These are phyloP conservation scores for Philaethria dido DNA, from an alignment of 2,888 invertebrate species.

Conservation along the genomic window DNA sequence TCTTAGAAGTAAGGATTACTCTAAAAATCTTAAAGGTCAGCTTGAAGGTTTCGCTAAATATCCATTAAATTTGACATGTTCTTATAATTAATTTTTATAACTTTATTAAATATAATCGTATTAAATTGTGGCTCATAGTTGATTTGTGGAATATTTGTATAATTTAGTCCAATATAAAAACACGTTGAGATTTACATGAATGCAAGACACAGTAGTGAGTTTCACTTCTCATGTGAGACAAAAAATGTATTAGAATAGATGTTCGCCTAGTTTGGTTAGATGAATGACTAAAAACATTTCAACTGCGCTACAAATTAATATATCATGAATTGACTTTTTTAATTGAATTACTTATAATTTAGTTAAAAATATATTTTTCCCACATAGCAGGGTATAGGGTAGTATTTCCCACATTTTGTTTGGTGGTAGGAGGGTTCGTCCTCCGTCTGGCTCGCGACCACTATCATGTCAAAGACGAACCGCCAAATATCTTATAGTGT, in stretches of 20 bases:
- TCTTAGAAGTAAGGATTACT: slow-evolving; percentile 42
- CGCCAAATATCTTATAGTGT: too few relatives aligned
- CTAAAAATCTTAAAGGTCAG: slow-evolving; percentile 34
- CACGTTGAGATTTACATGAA: neutral
- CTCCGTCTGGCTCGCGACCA: too few relatives aligned
- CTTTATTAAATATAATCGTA: neutral
- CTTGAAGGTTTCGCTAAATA: slow-evolving; percentile 24
- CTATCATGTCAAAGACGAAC: too few relatives aligned
- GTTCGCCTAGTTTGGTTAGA: neutral
- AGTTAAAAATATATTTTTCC: too few relatives aligned
- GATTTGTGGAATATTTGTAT: neutral
- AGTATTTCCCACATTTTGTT: too few relatives aligned
- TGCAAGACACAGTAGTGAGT: neutral
- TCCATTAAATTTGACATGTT: slow-evolving; percentile 1
- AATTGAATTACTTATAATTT: too few relatives aligned
- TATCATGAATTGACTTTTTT: too few relatives aligned
- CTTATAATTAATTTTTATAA: slow-evolving; percentile 4
- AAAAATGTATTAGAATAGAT: neutral
- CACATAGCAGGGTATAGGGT: too few relatives aligned
- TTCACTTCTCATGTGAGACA: neutral
- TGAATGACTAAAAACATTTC: too few relatives aligned
- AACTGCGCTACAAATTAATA: too few relatives aligned
- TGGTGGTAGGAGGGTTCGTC: too few relatives aligned
- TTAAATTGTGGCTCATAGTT: neutral
- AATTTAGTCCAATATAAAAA: neutral